Percentiles rank a stretch among this genome's conserved stretches.
phyloP scores from a whole-genome alignment of 2,888 invertebrate species.

The Epistrophe eligans region DNA sequence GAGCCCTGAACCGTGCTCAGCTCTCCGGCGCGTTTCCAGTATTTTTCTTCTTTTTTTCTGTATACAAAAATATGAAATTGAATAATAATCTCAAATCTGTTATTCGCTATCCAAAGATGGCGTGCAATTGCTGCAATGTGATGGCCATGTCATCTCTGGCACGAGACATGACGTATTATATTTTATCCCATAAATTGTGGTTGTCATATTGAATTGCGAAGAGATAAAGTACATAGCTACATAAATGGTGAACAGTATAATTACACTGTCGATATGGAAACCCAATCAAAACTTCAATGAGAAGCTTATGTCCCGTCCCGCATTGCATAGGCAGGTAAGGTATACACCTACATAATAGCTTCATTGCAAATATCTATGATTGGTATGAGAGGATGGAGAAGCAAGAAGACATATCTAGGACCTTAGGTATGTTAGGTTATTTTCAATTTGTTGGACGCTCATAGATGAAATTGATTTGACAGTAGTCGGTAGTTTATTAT shows the following conservation, averaged over 20 bases:
- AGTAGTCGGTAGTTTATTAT: constrained; percentile 21
- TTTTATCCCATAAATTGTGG: constrained; percentile 52
- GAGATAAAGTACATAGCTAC: constrained; percentile 39
- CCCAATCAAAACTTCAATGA: constrained; percentile 66
- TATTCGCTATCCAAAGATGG: constrained; percentile 62
- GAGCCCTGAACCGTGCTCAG: constrained; percentile 60
- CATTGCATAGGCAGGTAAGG: too few species aligned
- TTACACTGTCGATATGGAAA: constrained; percentile 63
- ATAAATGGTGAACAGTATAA: constrained; percentile 62
- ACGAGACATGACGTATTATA: constrained; percentile 40
- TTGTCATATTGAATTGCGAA: constrained; percentile 53
- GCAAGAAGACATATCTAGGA: not conserved
- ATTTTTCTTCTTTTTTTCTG: constrained; percentile 16
- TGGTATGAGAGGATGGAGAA: constrained; percentile 52
- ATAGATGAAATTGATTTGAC: constrained; percentile 47
- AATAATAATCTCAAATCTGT: constrained; percentile 67
- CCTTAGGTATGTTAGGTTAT: too few species aligned
- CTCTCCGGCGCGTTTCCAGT: constrained; percentile 28
- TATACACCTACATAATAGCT: not conserved
- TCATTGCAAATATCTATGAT: constrained; percentile 52
- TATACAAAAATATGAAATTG: constrained; percentile 57
- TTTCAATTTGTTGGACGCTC: constrained; percentile 37
- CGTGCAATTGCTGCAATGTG: constrained; percentile 40
- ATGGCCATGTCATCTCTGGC: constrained; percentile 48
- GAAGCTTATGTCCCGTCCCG: constrained; percentile 43